phyloP scores from a whole-genome alignment of 2,113 vertebrate species.

The Plestiodon gilberti region DNA sequence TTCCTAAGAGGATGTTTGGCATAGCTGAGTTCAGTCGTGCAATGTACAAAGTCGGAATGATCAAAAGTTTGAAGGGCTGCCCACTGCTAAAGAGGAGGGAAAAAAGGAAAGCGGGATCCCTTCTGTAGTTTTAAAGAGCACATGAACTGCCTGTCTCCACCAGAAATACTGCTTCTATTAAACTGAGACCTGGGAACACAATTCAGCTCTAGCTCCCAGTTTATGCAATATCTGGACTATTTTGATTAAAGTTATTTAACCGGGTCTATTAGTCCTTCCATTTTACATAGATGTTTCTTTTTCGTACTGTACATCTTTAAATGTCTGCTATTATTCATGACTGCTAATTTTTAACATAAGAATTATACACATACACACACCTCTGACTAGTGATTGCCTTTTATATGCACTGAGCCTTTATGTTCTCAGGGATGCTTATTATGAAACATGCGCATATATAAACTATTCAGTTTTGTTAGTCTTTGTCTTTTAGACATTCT shows the following conservation, averaged over 20 bases:
- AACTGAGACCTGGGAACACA: conserved; percentile 50
- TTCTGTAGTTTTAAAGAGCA: conserved; percentile 75
- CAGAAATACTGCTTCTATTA: conserved; percentile 60
- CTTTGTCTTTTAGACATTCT: not conserved
- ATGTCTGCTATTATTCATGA: not conserved
- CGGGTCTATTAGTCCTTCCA: accelerated
- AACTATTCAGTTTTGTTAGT: not conserved
- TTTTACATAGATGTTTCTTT: conserved; percentile 16
- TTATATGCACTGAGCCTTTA: not conserved
- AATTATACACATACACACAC: not conserved
- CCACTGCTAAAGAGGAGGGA: conserved; percentile 77
- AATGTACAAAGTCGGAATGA: conserved; percentile 77
- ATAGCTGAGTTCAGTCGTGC: conserved; percentile 78
- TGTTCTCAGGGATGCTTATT: not conserved
- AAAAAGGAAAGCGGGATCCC: conserved; percentile 71
- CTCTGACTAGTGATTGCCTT: not conserved
- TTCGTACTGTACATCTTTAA: not conserved
- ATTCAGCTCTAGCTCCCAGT: conserved; percentile 34
- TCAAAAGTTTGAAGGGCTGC: conserved; percentile 81
- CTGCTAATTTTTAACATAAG: not conserved
- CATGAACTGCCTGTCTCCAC: conserved; percentile 62
- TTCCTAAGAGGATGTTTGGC: conserved; percentile 81
- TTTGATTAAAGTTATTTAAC: conserved; percentile 16
- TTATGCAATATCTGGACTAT: conserved; percentile 10
- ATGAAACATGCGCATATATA: not conserved